These are phyloP conservation scores for Sisor rabdophorus DNA, from an alignment of 2,113 vertebrate genomes.

Conservation along the genomic window DNA sequence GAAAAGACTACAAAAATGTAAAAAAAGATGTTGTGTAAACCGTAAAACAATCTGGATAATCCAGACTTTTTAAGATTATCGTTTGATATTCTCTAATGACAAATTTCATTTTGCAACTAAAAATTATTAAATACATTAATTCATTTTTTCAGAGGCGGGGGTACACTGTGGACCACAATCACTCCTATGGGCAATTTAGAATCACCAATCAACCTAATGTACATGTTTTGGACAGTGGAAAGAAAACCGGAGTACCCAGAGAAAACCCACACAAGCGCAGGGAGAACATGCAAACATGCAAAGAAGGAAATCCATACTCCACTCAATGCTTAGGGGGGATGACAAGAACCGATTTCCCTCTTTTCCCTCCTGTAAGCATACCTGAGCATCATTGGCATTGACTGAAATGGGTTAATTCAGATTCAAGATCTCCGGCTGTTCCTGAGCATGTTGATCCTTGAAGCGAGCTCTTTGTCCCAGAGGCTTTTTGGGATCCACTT, in stretches of 20 bases:
- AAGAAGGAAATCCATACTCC: background rate
- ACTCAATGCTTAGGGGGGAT: constrained; percentile 75
- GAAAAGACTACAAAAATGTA: too few species aligned
- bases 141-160: too few species aligned
- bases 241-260: too few species aligned
- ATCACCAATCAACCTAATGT: too few species aligned
- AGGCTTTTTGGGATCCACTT: constrained; percentile 72
- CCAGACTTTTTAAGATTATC: background rate
- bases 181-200: too few species aligned
- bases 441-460: constrained; percentile 74
- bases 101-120: background rate
- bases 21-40: background rate
- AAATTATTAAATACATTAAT: constrained; percentile 19
- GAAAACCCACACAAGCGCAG: too few species aligned
- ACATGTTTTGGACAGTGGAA: too few species aligned
- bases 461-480: constrained; percentile 79
- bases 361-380: constrained; percentile 82
- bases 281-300: too few species aligned
- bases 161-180: too few species aligned
- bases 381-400: constrained; percentile 87
- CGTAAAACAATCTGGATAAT: background rate
- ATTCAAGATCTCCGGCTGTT: constrained; percentile 76
- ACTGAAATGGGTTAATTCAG: constrained; percentile 80
- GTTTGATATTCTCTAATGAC: background rate
- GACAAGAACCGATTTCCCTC: constrained; percentile 71